Base-by-base conservation (phyloP, 2,888 invertebrate species). In the Ophioninae sp. region DNA sequence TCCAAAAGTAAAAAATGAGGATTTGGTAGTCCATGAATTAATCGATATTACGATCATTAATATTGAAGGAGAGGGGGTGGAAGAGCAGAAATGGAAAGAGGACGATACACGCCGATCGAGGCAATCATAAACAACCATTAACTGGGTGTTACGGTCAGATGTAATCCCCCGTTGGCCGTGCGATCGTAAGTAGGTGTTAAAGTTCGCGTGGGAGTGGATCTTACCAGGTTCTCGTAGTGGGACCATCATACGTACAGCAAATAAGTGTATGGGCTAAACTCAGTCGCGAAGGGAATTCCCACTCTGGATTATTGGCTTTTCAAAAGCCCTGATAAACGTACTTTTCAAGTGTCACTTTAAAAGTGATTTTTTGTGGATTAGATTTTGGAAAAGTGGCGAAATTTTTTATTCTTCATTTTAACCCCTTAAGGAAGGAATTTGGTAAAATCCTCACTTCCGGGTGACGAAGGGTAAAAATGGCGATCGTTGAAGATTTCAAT, bases 111-210 rank as follows among this genome's bases (percentile, higher is more conserved):
- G 73, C 74, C 82, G 83, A 85, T 85, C 75, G 77, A 73, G 79
- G 80, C 17, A 51, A 83, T 83, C 83, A 83, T 83, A 83, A 83
- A 83, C 83, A 83, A 83, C 83, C 79, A 79, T 83, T 83, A 83
- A 83, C 83, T 83, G 83, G 83, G 83, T 83, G 83, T 83, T 83
- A 83, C 79, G 83, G 83, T 83, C 83, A 83, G 76, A 83, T 79
- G 79, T 80, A 80, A 83, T 83, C 75, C 83, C 79, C 79, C 79
- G 83, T 83, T 83, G 83, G 63, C 79, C 72, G 76, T 44, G 68
- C 73, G 79, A 79, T 83, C 83, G 76, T 83, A 83, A 83, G 83
- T 83, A 83, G 83, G 83, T 83, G 83, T 83, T 83, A 83, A 83
- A 79, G 83, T 83, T 80, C 79, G 83, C 59, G 83, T 83, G 83